Evolutionary conservation across 1,140 invertebrate species (phyloP).

Genomic region (Ladona fulva): DNA sequence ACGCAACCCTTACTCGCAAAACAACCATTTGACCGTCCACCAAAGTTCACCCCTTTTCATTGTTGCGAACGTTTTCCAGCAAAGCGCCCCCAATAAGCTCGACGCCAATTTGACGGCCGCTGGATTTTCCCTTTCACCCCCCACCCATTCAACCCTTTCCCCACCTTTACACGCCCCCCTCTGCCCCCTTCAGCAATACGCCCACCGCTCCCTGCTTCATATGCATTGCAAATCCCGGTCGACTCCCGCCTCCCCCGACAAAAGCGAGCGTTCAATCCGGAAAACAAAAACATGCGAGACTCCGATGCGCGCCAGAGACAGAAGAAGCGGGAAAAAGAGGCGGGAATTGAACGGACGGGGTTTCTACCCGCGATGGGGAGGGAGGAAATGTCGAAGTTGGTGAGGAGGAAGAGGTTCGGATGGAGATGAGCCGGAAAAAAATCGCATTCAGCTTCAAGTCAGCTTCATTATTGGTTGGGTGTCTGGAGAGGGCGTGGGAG

Average conservation of each 20-base stretch:
- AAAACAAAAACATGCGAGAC: neutral
- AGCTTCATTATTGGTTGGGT: neutral
- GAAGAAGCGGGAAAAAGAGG: neutral
- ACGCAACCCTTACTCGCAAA: neutral
- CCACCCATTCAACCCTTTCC: neutral
- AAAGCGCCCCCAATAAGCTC: neutral
- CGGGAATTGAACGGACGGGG: neutral
- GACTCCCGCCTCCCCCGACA: neutral
- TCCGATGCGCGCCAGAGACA: neutral
- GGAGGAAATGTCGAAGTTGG: neutral
- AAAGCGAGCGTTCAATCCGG: neutral
- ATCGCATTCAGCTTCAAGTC: neutral
- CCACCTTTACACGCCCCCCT: neutral
- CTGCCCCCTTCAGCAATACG: neutral
- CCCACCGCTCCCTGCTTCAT: neutral
- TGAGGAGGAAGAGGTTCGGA: neutral
- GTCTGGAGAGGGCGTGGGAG: neutral
- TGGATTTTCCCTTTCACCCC: neutral
- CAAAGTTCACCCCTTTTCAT: neutral
- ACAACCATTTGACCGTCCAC: neutral
- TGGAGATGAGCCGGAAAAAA: neutral
- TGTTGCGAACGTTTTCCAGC: neutral
- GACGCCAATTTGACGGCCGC: neutral
- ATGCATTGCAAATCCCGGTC: neutral
- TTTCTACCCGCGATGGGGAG: neutral